Evolutionary conservation across 2,113 vertebrate species (phyloP).

Genomic region (Rattus norvegicus): GRCr8 NC_086035.1:9254001-9254500

Average conservation of each 20-base stretch:
- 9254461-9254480: no score
- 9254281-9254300: no score
- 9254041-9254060: neutral
- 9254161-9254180: neutral
- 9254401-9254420: neutral
- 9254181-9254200: neutral
- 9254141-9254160: neutral
- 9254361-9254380: conserved; percentile 51
- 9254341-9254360: conserved; percentile 68
- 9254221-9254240: neutral
- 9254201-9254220: neutral
- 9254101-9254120: neutral
- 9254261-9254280: neutral
- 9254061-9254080: neutral
- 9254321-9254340: conserved; percentile 63
- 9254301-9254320: neutral
- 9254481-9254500: no score
- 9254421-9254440: conserved; percentile 11
- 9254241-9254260: no score
- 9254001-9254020: neutral
- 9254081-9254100: neutral
- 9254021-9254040: neutral
- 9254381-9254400: conserved; percentile 44
- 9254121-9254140: neutral
- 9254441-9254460: conserved; percentile 39